Base-by-base conservation (phyloP, 2,113 vertebrate genomes). In the Mugil cephalus region DNA sequence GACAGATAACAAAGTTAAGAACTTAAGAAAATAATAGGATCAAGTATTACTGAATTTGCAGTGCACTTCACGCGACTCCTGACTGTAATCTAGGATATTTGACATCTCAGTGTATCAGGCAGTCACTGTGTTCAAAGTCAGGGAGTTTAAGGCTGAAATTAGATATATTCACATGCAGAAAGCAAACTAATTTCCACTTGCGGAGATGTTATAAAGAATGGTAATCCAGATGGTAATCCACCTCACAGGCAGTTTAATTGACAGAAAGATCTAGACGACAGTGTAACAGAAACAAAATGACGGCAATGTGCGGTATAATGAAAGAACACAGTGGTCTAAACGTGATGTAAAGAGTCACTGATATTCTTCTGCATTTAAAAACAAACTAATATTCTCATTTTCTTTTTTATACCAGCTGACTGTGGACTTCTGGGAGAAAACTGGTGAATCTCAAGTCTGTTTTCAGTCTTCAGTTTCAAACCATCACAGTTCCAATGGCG, bases 21-120 rank as follows among this genome's bases (percentile, higher is more conserved):
- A 48, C 61, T 73, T 82, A 42, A 79, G 46, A 74, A 80, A 77
- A 74, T 77, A 86, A 83, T 74, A 70, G 73, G 69, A 78, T 85
- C 24, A 71, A 36, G 61, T 17, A 39, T 61, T 48, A 34, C 14
- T 39, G 53, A 73, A 63, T 59, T 63, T 39, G 14, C 0, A 55
- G 11, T 43, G 53, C 39, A 30, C 48, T 48, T 38, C 43, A 10
- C 15, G 35, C 66, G n/a, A 30, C 59, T 42, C 6, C 35, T 19
- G 66, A 63, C 71, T 72, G 52, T 53, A 69, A 74, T 74, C 53
- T 62, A 19, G 21, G 39, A 61, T 58, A 52, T 61, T 46, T 39
- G 24, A 63, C 14, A 64, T 38, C 34, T 39, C 1, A 50, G 0
- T 10, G n/a, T 42, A 10, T 51, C 46, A 51, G 18, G 3, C 24